phyloP scores from a whole-genome alignment of 2,797 vertebrate genomes.

The Poeciliopsis presidionis region DNA sequence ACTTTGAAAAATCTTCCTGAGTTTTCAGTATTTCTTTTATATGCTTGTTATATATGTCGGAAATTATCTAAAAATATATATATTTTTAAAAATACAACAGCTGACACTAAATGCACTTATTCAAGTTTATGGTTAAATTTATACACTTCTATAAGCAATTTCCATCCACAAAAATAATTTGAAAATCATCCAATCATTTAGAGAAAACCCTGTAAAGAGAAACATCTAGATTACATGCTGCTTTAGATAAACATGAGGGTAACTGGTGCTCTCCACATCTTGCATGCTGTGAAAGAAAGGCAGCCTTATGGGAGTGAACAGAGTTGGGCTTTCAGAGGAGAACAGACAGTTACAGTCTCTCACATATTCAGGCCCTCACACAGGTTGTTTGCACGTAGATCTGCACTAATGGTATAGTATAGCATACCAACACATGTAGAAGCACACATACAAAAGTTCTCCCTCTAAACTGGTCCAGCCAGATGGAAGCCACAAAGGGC shows the following conservation, averaged over 20 bases:
- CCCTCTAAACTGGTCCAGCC: slow-evolving; percentile 30
- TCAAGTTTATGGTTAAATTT: not conserved
- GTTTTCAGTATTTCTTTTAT: not conserved
- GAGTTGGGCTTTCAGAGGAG: slow-evolving; percentile 72
- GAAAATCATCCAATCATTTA: slow-evolving; percentile 44
- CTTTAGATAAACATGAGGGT: slow-evolving; percentile 74
- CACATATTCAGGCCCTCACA: slow-evolving; percentile 58
- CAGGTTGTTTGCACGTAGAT: slow-evolving; percentile 68
- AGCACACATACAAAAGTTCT: slow-evolving; percentile 3
- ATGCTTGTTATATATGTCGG: not conserved
- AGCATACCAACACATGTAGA: slow-evolving; percentile 13
- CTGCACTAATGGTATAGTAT: slow-evolving; percentile 44
- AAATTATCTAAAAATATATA: not conserved
- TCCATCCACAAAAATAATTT: slow-evolving; percentile 26
- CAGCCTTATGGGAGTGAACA: slow-evolving; percentile 77
- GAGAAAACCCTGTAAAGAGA: slow-evolving; percentile 55
- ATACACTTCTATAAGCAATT: slow-evolving; percentile 18
- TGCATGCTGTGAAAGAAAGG: slow-evolving; percentile 67
- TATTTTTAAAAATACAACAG: slow-evolving; percentile 5
- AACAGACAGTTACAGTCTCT: slow-evolving; percentile 69
- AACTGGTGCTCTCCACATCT: slow-evolving; percentile 67
- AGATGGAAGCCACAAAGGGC: slow-evolving; percentile 50
- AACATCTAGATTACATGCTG: slow-evolving; percentile 62
- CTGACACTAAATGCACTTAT: not conserved
- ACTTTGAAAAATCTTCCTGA: slow-evolving; percentile 32